Conservation (phyloP, 2,113 vertebrate genomes). For the Gavia stellata region DNA sequence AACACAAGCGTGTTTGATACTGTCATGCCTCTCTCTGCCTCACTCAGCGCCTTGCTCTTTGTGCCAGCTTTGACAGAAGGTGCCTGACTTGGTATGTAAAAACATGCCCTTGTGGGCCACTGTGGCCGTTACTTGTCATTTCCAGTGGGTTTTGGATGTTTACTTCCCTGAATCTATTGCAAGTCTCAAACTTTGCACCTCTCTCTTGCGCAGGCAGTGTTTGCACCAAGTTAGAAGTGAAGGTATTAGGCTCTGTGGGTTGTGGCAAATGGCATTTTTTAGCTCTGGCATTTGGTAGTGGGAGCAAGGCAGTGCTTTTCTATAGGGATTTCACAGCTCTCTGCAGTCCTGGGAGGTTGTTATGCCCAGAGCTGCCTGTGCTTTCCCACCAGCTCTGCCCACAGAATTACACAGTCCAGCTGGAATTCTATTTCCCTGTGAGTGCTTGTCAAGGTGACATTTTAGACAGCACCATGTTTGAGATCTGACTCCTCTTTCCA, state of each 20-base stretch:
- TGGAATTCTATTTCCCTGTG: background rate
- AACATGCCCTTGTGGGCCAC: background rate
- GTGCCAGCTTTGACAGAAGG: background rate
- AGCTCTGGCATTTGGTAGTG: accelerated
- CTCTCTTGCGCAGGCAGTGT: background rate
- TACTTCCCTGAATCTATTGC: background rate
- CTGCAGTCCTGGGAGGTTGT: background rate
- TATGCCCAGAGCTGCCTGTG: background rate
- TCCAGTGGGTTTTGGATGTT: background rate
- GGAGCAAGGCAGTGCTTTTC: background rate
- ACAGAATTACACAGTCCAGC: background rate
- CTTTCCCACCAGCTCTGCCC: background rate
- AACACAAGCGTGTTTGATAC: background rate
- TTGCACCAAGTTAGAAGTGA: background rate
- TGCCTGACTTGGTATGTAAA: background rate
- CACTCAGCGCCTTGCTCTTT: background rate
- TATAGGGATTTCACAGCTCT: background rate
- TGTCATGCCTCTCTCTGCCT: background rate
- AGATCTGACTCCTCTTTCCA: background rate
- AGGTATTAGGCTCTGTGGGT: background rate
- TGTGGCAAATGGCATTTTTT: background rate
- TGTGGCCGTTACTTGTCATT: background rate
- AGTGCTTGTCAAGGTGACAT: background rate
- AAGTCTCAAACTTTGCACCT: background rate
- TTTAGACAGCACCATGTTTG: background rate